Evolutionary conservation across 1,140 invertebrate genomes (phyloP), one percentile per base, ranked within the genome.

Genomic region (Lasioglossum albipes): DNA sequence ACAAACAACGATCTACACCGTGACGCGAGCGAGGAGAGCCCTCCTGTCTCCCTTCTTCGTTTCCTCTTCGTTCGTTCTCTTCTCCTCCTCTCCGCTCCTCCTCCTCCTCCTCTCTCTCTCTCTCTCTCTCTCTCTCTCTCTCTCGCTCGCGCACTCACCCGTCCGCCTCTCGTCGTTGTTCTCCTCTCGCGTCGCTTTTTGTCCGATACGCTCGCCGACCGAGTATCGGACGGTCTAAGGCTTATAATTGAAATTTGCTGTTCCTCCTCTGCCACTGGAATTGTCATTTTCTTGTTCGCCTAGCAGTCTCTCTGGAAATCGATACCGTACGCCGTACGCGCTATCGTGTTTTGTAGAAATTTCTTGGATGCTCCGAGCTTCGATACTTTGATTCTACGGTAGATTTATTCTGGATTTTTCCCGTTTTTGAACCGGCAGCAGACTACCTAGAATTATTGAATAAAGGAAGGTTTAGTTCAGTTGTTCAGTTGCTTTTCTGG

Each of bases 1-100:
- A 78, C 79, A 73, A 83, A 80, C 75, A 76, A 86, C 71, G 61
- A 66, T 72, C 20, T 75, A 62, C 41, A 27, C 67, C 59, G 49
- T n/a, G 64, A 18, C 49, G 52, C 27, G 22, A 27, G n/a, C 57
- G 64, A 18, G 41, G 52, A n/a, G 22, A 27, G 27, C 57, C 70
- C 59, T 12, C 13, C 22, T 31, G n/a, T 16, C 22, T 79, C 61
- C 67, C 54, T 82, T 41, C 59, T 42, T 41, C 20, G 61, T 66
- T 20, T 61, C 45, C 27, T 12, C 13, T 13, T 12, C 45, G 45
- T 13, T 13, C 10, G 1, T 49, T 49, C 45, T 49, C 45, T 13
- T 49, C 45, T 57, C 27, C 45, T 57, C 27, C n/a, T 54, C 45
- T 20, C 52, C 12, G 7, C 36, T 16, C 20, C 45, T 41, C 31